Base-by-base conservation (phyloP, 2,888 invertebrate species). In the Strigamia maritima region DNA sequence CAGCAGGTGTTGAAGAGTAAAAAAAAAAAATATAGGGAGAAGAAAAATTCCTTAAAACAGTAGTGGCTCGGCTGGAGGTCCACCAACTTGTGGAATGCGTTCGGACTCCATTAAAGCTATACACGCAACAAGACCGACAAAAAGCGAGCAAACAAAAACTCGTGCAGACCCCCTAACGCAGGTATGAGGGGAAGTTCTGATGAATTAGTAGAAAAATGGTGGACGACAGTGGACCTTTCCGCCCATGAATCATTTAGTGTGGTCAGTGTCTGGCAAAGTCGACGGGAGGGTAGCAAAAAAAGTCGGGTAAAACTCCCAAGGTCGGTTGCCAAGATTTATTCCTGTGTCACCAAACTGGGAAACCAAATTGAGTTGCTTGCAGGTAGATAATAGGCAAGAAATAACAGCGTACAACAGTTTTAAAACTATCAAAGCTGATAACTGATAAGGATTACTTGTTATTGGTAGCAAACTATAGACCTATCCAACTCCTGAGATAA, bases 321-420 rank as follows among this genome's bases (percentile, higher is more conserved):
- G 70, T 26, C 26, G 26, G 70, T 28, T 26, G 14, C 28, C 7
- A 70, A 70, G 70, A 70, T 70, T 70, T 70, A 70, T 70, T 70
- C 70, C 28, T 7, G 70, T 70, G 70, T 70, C 70, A 70, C 70
- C 70, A 70, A 65, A 70, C 70, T 24, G 70, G 54, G n/a, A 26
- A 70, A 70, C 26, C 70, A 70, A 70, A 70, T 70, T 70, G 28
- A 70, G 70, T 70, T 70, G 70, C 70, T 28, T 28, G 28, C 26
- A 70, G 70, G 70, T 70, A 70, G 70, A 70, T 70, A 70, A 70
- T 70, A 70, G 70, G 70, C 16, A 54, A 70, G 70, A 70, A 70
- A 70, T 70, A 70, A 70, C 70, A 70, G 70, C 70, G 70, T 70
- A 70, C 70, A 70, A n/a, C 70, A 14, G 70, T 28, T 70, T 70